Evolutionary conservation across 1,140 invertebrate species (phyloP), one percentile per base, ranked within the genome.

Genomic region (Scaptomyza pallida): DNA sequence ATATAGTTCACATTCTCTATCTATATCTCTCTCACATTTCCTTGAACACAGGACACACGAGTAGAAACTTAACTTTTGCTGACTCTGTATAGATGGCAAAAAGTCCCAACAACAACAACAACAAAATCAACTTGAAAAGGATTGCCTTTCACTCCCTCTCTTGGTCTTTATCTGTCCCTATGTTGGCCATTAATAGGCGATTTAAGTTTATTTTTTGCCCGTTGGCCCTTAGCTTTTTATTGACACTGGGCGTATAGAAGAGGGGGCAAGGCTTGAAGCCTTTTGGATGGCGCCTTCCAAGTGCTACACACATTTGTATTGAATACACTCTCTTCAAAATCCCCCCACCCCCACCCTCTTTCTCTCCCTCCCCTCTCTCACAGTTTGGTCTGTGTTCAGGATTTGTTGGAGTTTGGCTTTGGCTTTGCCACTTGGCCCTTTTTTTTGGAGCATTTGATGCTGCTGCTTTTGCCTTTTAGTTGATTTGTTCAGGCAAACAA

Each of bases 121-220:
- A 30, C 19, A 21, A 21, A 2, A 21, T 21, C 50, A 67, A 61
- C 69, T 67, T 67, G 51, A 72, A 67, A 67, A 26, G 61, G 30
- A n/a, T 17, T 43, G 23, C 35, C 47, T 37, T 16, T 8, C 16
- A 21, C n/a, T 33, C 16, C 12, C 48, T 44, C 9, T 17, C 33
- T 10, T 13, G 19, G 2, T 23, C 26, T 44, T 15, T 60, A 5
- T 12, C 43, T 64, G 17, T 33, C 62, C 6, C 26, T 44, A 9
- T 30, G 26, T 30, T 9, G 5, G 61, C 67, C 76, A 83, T 83
- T 83, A 83, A 83, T 83, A 83, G 80, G 76, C 80, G 80, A 83
- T 83, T 83, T 83, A 75, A 83, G 79, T 83, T 83, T 79, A 83
- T 83, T 83, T 83, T 83, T 83, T 79, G 80, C 30, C 80, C 80